phyloP scores from a whole-genome alignment of 2,888 invertebrate genomes.

The Drosophila tripunctata region DNA sequence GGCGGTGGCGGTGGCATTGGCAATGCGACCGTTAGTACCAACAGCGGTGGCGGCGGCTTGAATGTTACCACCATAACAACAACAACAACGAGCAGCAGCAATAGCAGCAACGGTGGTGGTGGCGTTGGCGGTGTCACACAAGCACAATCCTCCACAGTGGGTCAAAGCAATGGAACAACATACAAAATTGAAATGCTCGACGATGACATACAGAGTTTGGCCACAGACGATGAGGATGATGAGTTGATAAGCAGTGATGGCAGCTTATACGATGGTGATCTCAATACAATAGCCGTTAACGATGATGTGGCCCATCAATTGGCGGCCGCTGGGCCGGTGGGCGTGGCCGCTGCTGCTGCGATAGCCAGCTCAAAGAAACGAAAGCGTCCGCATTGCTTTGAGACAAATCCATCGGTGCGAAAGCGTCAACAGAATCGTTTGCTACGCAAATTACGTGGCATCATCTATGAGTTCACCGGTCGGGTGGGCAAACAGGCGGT shows the following conservation, averaged over 20 bases:
- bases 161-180: slow-evolving; percentile 81
- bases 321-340: slow-evolving; percentile 97
- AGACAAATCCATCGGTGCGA: slow-evolving; percentile 97
- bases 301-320: slow-evolving; percentile 98
- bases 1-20: slow-evolving; percentile 57
- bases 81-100: slow-evolving; percentile 31
- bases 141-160: slow-evolving; percentile 56
- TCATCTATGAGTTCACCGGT: slow-evolving; percentile 98
- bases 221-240: slow-evolving; percentile 93
- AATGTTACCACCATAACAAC: slow-evolving; percentile 83
- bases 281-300: slow-evolving; percentile 87
- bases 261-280: slow-evolving; percentile 92
- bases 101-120: no score
- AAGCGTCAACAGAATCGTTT: slow-evolving; percentile 97
- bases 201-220: slow-evolving; percentile 86
- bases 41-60: slow-evolving; percentile 59
- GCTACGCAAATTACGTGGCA: slow-evolving; percentile 94
- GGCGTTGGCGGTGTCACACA: no score
- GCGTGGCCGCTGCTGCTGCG: slow-evolving; percentile 98
- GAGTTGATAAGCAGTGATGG: slow-evolving; percentile 93
- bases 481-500: slow-evolving; percentile 98
- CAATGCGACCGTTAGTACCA: slow-evolving; percentile 63
- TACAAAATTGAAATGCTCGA: slow-evolving; percentile 90
- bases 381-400: slow-evolving; percentile 97
- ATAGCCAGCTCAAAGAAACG: slow-evolving; percentile 98